phyloP scores from a whole-genome alignment of 2,797 vertebrate genomes.

The Ispidina picta region DNA sequence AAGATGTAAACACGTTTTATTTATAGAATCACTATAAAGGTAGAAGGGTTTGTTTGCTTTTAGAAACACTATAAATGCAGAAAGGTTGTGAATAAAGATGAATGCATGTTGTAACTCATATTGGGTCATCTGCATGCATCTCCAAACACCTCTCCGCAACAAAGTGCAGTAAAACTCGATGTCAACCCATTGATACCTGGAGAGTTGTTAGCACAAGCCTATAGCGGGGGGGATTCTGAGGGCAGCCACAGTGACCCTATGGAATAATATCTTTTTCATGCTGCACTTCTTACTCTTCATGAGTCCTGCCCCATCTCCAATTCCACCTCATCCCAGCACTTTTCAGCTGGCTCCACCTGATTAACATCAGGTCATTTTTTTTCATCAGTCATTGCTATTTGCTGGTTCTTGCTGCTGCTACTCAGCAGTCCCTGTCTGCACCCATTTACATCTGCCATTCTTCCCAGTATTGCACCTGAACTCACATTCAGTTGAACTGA shows the following conservation, averaged over 20 bases:
- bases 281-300: background rate
- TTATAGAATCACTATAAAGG: too few relatives aligned
- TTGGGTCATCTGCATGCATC: too few relatives aligned
- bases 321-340: background rate
- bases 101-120: too few relatives aligned
- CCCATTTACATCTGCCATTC: background rate
- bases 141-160: background rate
- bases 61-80: too few relatives aligned
- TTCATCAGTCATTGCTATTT: background rate
- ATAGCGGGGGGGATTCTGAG: background rate
- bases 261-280: background rate
- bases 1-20: too few relatives aligned
- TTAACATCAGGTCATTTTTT: background rate
- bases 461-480: background rate
- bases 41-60: too few relatives aligned
- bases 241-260: background rate
- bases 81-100: too few relatives aligned
- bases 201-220: background rate
- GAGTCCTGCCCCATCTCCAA: background rate
- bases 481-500: background rate
- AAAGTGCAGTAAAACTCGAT: background rate
- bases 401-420: background rate
- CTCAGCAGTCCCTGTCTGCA: background rate
- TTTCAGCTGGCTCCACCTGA: background rate
- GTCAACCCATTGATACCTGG: background rate